Percentiles rank a stretch among this genome's conserved stretches.
Evolutionary conservation across 2,888 invertebrate genomes (phyloP).

Genomic region (Rotaria sp.): DNA sequence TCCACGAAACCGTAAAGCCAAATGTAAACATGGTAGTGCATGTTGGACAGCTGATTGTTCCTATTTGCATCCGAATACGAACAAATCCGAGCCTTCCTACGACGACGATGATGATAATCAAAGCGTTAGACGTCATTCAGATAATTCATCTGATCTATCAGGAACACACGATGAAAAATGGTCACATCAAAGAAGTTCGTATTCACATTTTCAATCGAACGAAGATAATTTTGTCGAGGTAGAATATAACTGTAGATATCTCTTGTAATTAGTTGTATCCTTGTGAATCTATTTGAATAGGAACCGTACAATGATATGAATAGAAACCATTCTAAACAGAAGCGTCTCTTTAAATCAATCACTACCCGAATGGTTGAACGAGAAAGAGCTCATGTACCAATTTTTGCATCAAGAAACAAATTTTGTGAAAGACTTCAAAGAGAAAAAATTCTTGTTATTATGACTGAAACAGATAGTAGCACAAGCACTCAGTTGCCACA

Average conservation of each 20-base stretch:
- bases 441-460: conserved; percentile 73
- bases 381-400: not conserved
- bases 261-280: too few relatives aligned
- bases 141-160: not conserved
- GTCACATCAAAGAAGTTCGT: too few relatives aligned
- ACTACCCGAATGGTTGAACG: not conserved
- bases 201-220: not conserved
- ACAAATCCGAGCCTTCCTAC: too few relatives aligned
- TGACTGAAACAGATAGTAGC: conserved; percentile 68
- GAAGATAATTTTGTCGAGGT: not conserved
- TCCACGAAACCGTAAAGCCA: not conserved
- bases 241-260: not conserved
- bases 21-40: not conserved
- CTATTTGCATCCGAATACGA: not conserved
- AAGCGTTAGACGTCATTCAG: not conserved
- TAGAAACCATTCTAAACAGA: not conserved
- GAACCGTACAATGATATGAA: not conserved
- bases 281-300: not conserved
- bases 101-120: not conserved
- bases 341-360: not conserved
- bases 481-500: conserved; percentile 56
- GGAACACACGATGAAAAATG: too few relatives aligned
- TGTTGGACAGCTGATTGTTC: conserved; percentile 4
- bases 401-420: not conserved
- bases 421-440: conserved; percentile 61